phyloP scores from a whole-genome alignment of 30 jellyfish, hydroid and myxozoan genomes.

The Calvadosia cruxmelitensis region DNA sequence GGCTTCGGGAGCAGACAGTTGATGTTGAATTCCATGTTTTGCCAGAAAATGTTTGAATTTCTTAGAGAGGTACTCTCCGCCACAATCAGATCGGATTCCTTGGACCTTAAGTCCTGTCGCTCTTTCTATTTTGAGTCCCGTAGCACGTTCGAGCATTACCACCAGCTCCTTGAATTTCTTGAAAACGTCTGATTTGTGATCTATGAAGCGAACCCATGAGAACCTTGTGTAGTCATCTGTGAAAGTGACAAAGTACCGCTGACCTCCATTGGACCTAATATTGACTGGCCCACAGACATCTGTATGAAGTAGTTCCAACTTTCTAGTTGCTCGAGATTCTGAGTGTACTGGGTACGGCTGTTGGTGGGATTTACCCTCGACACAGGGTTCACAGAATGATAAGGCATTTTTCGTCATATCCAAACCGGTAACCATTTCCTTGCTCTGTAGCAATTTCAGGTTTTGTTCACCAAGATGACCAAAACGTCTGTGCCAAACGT shows the following conservation, averaged over 20 bases:
- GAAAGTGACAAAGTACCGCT: constrained; percentile 1
- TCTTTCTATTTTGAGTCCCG: background rate
- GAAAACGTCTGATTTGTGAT: constrained; percentile 4
- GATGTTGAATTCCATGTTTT: constrained; percentile 4
- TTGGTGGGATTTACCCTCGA: background rate
- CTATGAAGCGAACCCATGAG: background rate
- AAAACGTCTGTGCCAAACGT: background rate
- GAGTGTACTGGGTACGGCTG: constrained; percentile 5
- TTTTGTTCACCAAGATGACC: constrained; percentile 2
- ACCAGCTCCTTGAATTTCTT: constrained; percentile 5
- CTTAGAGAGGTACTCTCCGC: background rate
- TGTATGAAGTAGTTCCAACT: background rate
- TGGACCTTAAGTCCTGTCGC: background rate
- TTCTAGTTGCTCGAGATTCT: background rate
- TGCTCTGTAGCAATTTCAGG: background rate
- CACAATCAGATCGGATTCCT: background rate
- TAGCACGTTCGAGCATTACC: background rate
- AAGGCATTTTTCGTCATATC: background rate
- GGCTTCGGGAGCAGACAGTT: background rate
- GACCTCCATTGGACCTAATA: background rate
- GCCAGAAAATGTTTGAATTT: background rate
- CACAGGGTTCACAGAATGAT: constrained; percentile 6
- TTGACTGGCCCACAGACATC: constrained; percentile 3
- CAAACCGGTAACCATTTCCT: background rate
- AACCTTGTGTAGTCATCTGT: constrained; percentile 2